Evolutionary conservation across 2,113 vertebrate species (phyloP).

Genomic region (Megalops atlanticus): DNA sequence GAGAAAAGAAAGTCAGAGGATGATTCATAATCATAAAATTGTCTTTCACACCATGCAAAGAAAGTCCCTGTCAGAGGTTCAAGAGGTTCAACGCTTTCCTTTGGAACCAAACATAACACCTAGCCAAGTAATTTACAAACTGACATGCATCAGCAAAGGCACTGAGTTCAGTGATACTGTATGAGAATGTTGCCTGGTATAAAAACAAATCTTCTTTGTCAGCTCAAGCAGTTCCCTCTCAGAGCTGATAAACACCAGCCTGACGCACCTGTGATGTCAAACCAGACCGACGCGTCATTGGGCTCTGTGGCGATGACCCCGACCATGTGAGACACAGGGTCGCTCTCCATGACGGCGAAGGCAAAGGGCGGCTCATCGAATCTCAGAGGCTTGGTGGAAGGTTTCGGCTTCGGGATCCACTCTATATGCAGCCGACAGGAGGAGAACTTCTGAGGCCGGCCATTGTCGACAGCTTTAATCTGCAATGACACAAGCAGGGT

Average conservation of each 20-base stretch:
- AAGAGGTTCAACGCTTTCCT: not conserved
- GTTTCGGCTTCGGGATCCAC: slow-evolving; percentile 79
- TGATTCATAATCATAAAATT: not conserved
- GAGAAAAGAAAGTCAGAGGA: slow-evolving; percentile 19
- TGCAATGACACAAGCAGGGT: slow-evolving; percentile 50
- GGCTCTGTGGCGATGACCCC: slow-evolving; percentile 78
- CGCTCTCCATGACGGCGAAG: slow-evolving; percentile 85
- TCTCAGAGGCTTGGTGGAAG: slow-evolving; percentile 66
- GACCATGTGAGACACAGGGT: slow-evolving; percentile 85
- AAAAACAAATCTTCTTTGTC: too few relatives aligned
- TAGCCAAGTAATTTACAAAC: too few relatives aligned
- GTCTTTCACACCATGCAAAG: not conserved
- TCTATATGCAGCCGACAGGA: slow-evolving; percentile 80
- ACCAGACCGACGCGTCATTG: slow-evolving; percentile 75
- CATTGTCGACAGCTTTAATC: slow-evolving; percentile 86
- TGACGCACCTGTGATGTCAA: slow-evolving; percentile 81
- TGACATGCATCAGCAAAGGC: too few relatives aligned
- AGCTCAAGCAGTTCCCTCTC: too few relatives aligned
- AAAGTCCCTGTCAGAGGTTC: not conserved
- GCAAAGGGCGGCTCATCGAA: slow-evolving; percentile 77
- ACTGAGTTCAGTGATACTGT: too few relatives aligned
- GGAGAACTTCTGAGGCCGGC: slow-evolving; percentile 80
- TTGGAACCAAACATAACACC: not conserved
- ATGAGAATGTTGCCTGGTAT: too few relatives aligned
- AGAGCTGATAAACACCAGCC: not conserved